Conservation (phyloP, 2,113 vertebrate species). For the Eurypyga helias region DNA sequence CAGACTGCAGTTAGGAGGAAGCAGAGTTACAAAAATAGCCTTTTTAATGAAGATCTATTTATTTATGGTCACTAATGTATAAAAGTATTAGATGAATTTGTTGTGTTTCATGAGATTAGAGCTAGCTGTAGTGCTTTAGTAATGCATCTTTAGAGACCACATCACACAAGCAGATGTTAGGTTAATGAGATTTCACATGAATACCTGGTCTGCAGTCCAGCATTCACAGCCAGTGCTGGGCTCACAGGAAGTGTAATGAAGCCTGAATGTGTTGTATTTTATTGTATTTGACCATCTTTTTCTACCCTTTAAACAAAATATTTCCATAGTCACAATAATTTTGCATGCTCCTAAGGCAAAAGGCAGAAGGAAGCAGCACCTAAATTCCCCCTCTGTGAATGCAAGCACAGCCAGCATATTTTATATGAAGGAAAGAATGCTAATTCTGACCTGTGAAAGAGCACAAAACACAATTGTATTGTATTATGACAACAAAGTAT, state of each 20-base stretch:
- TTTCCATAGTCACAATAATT: background rate
- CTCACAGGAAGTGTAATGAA: background rate
- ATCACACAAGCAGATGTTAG: background rate
- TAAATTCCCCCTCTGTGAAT: background rate
- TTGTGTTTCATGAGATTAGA: background rate
- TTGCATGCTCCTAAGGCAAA: background rate
- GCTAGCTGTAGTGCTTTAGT: background rate
- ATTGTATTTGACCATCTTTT: background rate
- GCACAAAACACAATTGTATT: background rate
- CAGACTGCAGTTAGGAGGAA: background rate
- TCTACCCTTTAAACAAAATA: background rate
- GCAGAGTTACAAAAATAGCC: accelerated
- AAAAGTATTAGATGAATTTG: background rate
- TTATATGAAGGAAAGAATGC: background rate
- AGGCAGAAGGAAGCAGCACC: background rate
- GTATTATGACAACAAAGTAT: background rate
- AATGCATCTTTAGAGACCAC: background rate
- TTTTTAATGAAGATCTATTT: background rate
- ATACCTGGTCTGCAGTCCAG: background rate
- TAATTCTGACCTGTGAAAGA: background rate
- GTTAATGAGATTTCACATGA: background rate
- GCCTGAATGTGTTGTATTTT: background rate
- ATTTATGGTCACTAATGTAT: background rate
- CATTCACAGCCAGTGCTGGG: background rate
- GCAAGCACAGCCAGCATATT: background rate